phyloP scores from a whole-genome alignment of 2,113 vertebrate genomes.

The Noctilio leporinus region DNA sequence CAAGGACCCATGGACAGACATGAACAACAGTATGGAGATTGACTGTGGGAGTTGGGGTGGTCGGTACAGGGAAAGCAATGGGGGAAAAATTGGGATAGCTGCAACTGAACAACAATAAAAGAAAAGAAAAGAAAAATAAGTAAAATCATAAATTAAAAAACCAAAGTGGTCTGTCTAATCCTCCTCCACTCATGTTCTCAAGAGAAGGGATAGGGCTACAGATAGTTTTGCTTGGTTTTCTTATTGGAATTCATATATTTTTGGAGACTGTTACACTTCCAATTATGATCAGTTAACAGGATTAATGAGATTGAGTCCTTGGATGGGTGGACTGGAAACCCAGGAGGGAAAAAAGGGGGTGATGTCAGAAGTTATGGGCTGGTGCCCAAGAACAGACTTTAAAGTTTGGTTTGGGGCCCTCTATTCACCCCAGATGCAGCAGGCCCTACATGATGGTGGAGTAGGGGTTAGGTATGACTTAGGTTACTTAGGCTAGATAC shows the following conservation, averaged over 20 bases:
- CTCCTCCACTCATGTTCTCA: neutral
- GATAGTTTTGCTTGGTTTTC: neutral
- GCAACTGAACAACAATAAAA: no score
- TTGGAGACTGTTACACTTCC: neutral
- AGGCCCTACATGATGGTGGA: neutral
- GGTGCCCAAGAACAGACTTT: neutral
- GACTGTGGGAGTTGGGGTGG: no score
- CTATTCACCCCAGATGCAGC: neutral
- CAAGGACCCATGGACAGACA: no score
- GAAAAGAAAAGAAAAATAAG: no score
- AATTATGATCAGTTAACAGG: slow-evolving; percentile 16
- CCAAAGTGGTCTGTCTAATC: no score
- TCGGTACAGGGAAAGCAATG: no score
- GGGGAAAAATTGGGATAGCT: no score
- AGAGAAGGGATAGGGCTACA: neutral
- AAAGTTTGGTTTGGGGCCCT: neutral
- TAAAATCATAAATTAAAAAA: no score
- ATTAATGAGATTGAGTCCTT: slow-evolving; percentile 9
- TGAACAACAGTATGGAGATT: no score
- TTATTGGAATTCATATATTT: slow-evolving; percentile 19
- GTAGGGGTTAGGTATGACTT: neutral
- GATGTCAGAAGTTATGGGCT: neutral
- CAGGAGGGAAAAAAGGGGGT: neutral
- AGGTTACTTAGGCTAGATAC: neutral
- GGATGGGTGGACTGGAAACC: neutral